Base-by-base conservation (phyloP, 92 coral and sea anemone genomes). In the Zoanthus gigantus region DNA sequence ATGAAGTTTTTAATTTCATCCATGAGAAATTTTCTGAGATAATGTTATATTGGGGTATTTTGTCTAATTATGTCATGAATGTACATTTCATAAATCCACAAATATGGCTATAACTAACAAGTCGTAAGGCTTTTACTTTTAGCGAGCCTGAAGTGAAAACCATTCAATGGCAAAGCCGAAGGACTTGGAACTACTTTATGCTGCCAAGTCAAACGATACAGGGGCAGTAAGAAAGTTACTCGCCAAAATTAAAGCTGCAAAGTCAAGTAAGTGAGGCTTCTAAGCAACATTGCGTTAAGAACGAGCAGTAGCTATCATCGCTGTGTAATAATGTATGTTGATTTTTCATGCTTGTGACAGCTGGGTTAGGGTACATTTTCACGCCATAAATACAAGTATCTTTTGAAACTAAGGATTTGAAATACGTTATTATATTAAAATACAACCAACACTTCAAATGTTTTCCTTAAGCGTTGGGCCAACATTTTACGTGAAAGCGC, bases 131-230 rank as follows among this genome's bases (percentile, higher is more conserved):
- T 81, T 66, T 66, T 45, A 12, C 42, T 81, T 66, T 66, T 45
- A 12, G 82, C 66, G 61, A 81, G 60, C 9, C 13, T 71, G 9
- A 67, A 81, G 37, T 9, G 72, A 79, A 60, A 52, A 12, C 9
- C 45, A 23, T 12, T 69, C 74, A 13, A 81, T 81, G 85, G 75
- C 85, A 29, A 81, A 81, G 46, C 85, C 96, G 23, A 97, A 97
- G 92, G 99, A 97, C 80, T 94, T 93, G 48, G 99, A 97, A 44
- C 84, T 97, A 50, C 90, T 97, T 50, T 98, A 95, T 76, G 98
- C 99, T 72, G 98, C 94, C 42, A 94, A 92, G 82, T 67, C 78
- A 61, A 95, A 92, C 88, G 99, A 97, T 67, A 92, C 93, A 48
- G 95, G 88, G 53, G 71, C 94, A 5, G 96, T 95, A 14, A 90